Conservation (phyloP, 2,888 invertebrate species). For the Dicyrtoma fusca region DNA sequence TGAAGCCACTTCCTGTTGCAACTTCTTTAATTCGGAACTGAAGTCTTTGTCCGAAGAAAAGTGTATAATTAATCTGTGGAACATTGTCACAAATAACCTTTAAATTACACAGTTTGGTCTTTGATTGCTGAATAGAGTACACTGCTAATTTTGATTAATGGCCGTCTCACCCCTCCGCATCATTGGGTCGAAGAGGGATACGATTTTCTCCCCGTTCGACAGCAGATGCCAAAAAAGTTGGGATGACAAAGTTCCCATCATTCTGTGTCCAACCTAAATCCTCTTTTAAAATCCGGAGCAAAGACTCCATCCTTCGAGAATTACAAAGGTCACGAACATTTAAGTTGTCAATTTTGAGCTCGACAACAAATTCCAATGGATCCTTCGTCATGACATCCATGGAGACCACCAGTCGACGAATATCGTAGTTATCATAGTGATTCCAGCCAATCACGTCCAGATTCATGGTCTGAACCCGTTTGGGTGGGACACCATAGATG, state of each 20-base stretch:
- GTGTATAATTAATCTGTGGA: constrained; percentile 76
- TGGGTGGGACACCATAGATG: constrained; percentile 68
- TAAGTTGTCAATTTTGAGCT: constrained; percentile 85
- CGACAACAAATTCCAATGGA: constrained; percentile 74
- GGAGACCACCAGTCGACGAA: constrained; percentile 47
- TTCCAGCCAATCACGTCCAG: constrained; percentile 56
- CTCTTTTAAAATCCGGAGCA: constrained; percentile 77
- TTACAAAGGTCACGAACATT: constrained; percentile 87
- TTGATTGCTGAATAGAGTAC: no score
- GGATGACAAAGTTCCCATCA: constrained; percentile 64
- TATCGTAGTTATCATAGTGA: constrained; percentile 45
- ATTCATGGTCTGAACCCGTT: constrained; percentile 40
- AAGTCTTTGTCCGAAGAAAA: constrained; percentile 77
- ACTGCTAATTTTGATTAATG: no score
- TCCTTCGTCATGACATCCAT: constrained; percentile 51
- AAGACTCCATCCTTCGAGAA: constrained; percentile 70
- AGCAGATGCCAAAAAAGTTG: constrained; percentile 82
- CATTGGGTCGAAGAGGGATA: constrained; percentile 77
- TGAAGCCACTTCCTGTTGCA: constrained; percentile 81
- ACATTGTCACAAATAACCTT: no score
- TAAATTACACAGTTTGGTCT: no score
- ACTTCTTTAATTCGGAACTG: constrained; percentile 69
- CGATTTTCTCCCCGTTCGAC: constrained; percentile 78
- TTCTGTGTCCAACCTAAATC: constrained; percentile 58
- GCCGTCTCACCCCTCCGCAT: constrained; percentile 81